Evolutionary conservation across 2,888 invertebrate species (phyloP).

Genomic region (Bombylius discolor): DNA sequence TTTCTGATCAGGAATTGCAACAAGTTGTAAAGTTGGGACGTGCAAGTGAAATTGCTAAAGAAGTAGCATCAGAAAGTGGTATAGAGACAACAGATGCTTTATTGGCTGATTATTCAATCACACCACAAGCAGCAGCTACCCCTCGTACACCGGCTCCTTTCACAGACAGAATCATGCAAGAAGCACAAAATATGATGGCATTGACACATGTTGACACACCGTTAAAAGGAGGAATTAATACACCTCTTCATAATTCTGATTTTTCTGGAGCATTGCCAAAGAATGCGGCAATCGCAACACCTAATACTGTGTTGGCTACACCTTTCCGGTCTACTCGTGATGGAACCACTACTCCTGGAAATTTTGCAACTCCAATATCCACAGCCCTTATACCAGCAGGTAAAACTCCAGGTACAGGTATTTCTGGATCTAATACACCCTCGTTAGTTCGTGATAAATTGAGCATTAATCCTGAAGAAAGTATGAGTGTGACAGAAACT

Average conservation of each 20-base stretch:
- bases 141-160: slow-evolving; percentile 79
- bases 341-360: slow-evolving; percentile 47
- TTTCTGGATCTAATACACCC: slow-evolving; percentile 39
- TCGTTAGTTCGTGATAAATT: slow-evolving; percentile 84
- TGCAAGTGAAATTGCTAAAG: slow-evolving; percentile 81
- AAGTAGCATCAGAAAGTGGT: slow-evolving; percentile 68
- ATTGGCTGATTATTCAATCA: slow-evolving; percentile 79
- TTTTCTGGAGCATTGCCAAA: slow-evolving; percentile 74
- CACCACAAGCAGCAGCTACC: slow-evolving; percentile 54
- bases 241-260: slow-evolving; percentile 80
- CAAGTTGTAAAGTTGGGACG: slow-evolving; percentile 87
- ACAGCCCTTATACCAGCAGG: slow-evolving; percentile 37
- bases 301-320: slow-evolving; percentile 81
- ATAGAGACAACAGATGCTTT: slow-evolving; percentile 70
- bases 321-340: slow-evolving; percentile 56
- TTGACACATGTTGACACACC: slow-evolving; percentile 96
- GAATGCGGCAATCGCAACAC: slow-evolving; percentile 58
- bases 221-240: slow-evolving; percentile 89
- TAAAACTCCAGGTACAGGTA: slow-evolving; percentile 17
- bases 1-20: slow-evolving; percentile 81
- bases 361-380: slow-evolving; percentile 44
- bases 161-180: slow-evolving; percentile 75
- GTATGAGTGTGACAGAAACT: slow-evolving; percentile 54
- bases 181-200: slow-evolving; percentile 98
- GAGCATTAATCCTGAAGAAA: slow-evolving; percentile 86